A percentile compares a stretch with the other conserved stretches of the same genome.
Evolutionary conservation across 2,888 invertebrate species (phyloP).

Genomic region (Carterocephalus palaemon): DNA sequence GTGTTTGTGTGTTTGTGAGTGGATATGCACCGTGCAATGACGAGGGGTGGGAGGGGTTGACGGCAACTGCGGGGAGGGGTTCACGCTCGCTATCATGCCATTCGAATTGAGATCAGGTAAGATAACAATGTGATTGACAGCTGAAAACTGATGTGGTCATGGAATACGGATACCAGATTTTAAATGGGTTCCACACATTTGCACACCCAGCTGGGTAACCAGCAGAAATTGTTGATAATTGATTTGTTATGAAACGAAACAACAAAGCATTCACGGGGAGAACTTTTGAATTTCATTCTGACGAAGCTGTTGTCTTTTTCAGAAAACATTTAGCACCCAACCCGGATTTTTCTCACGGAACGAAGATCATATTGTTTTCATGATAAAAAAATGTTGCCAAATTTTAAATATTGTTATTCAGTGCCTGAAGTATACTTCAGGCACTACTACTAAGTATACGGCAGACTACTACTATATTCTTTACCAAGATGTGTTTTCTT

Average conservation of each 20-base stretch:
- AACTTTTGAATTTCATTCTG: conserved; percentile 18
- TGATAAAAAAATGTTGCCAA: too few relatives aligned
- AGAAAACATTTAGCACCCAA: too few relatives aligned
- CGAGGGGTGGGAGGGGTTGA: conserved; percentile 58
- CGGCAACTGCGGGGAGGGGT: conserved; percentile 57
- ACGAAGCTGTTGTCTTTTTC: not conserved
- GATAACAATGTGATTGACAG: conserved; percentile 33
- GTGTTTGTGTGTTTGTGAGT: conserved; percentile 53
- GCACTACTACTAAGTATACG: not conserved
- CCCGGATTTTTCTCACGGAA: too few relatives aligned
- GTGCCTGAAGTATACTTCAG: not conserved
- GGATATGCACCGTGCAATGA: conserved; percentile 62
- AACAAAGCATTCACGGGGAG: conserved; percentile 8
- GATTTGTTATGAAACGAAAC: conserved; percentile 4
- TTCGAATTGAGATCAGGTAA: conserved; percentile 74
- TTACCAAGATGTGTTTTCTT: too few relatives aligned
- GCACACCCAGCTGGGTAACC: too few relatives aligned
- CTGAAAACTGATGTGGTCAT: not conserved
- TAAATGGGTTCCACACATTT: too few relatives aligned
- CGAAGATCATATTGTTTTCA: too few relatives aligned
- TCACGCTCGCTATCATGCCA: conserved; percentile 68
- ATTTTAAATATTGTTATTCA: not conserved
- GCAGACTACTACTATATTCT: too few relatives aligned
- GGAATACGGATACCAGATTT: too few relatives aligned
- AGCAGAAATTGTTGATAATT: conserved; percentile 3